A percentile compares a stretch with the other conserved stretches of the same genome.
These are phyloP conservation scores for Oryzias melastigma DNA, from an alignment of 2,113 vertebrate species.

Conservation along the genomic window DNA sequence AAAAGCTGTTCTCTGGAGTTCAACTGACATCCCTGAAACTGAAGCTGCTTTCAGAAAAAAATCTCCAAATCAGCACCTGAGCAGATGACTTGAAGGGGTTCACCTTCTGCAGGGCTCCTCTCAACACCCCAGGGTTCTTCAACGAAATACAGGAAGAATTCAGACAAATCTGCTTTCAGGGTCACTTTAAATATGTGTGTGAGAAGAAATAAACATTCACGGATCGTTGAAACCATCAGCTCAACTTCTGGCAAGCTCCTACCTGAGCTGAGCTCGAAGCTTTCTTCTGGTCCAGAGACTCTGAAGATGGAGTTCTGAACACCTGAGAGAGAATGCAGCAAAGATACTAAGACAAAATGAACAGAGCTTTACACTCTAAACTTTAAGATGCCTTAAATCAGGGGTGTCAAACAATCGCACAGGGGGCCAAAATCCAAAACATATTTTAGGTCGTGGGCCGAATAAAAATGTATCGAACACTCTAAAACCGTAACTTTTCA, in stretches of 20 bases:
- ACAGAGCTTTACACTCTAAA: too few relatives aligned
- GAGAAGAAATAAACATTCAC: not conserved
- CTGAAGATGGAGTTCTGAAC: conserved; percentile 27
- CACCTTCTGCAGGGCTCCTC: conserved; percentile 53
- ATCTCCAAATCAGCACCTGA: conserved; percentile 20
- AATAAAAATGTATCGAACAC: too few relatives aligned
- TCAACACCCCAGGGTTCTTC: conserved; percentile 55
- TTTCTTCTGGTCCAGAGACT: conserved; percentile 28
- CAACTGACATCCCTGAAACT: not conserved
- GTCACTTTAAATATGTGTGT: not conserved
- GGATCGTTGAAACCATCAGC: too few relatives aligned
- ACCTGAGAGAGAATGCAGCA: conserved; percentile 27
- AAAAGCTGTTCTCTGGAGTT: not conserved
- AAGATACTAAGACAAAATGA: not conserved
- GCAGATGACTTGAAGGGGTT: conserved; percentile 54
- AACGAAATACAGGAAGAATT: not conserved
- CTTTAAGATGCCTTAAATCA: too few relatives aligned
- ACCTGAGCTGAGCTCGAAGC: conserved; percentile 38
- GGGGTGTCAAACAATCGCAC: too few relatives aligned
- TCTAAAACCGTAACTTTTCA: too few relatives aligned
- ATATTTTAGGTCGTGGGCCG: too few relatives aligned
- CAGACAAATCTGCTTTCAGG: not conserved
- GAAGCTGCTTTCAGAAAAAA: not conserved
- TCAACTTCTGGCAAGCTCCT: not conserved
- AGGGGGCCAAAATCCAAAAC: too few relatives aligned